Evolutionary conservation across 2,797 vertebrate species (phyloP).

Genomic region (Molossus alvarezi): DNA sequence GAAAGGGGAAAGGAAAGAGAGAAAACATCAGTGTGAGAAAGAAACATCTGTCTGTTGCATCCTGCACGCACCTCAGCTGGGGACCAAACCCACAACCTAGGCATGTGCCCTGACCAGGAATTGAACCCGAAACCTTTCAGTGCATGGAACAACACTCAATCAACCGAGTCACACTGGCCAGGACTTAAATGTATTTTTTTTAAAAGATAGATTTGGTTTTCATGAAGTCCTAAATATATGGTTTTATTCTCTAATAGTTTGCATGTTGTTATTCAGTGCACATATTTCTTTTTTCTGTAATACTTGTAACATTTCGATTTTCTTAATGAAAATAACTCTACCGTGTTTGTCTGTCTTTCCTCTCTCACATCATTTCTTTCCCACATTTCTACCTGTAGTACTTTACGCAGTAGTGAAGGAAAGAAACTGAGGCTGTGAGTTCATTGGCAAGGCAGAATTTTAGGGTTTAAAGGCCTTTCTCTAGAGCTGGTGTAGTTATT

Average conservation of each 20-base stretch:
- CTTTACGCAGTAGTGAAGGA: neutral
- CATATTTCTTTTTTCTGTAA: slow-evolving; percentile 26
- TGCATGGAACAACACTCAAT: no score
- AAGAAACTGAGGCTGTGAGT: neutral
- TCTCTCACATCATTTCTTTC: neutral
- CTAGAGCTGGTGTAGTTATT: neutral
- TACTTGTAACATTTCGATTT: slow-evolving; percentile 4
- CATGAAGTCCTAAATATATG: neutral
- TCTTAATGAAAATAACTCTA: neutral
- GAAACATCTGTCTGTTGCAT: no score
- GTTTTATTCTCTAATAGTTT: neutral
- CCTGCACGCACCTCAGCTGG: no score
- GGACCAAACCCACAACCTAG: no score
- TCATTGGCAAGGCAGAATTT: neutral
- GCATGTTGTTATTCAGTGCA: neutral
- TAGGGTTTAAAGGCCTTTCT: neutral
- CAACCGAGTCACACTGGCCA: no score
- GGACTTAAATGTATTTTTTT: neutral
- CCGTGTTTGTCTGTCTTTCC: neutral
- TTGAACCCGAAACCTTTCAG: no score
- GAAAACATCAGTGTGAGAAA: no score
- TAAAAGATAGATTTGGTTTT: neutral
- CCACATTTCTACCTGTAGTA: neutral
- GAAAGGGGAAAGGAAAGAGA: no score
- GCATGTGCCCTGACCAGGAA: no score